Percentiles rank a stretch among this genome's conserved stretches.
These are phyloP conservation scores for Clupea harengus DNA, from an alignment of 2,113 vertebrate species.

Conservation along the genomic window DNA sequence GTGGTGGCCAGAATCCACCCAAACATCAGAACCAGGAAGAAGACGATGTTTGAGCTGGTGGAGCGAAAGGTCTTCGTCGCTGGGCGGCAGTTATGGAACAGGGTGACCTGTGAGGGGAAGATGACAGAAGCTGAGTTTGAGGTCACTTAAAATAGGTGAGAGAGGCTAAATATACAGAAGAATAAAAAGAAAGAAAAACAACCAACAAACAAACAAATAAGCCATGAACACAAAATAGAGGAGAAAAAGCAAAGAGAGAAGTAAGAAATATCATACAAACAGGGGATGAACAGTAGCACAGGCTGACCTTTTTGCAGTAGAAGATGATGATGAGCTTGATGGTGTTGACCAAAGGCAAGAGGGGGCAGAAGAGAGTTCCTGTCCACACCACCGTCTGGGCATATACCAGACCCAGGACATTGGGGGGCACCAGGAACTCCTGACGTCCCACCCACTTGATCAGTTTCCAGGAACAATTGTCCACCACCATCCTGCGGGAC, in stretches of 20 bases:
- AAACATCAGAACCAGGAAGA: constrained; percentile 80
- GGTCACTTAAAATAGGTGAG: neutral
- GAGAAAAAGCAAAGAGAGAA: neutral
- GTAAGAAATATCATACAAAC: neutral
- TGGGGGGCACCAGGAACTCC: constrained; percentile 80
- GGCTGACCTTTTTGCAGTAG: constrained; percentile 80
- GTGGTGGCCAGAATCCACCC: constrained; percentile 74
- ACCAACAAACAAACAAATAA: neutral
- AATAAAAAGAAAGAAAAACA: neutral
- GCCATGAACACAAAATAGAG: neutral
- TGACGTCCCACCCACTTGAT: constrained; percentile 70
- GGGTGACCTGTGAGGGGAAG: constrained; percentile 66
- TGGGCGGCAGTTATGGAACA: constrained; percentile 81
- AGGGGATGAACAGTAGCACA: neutral
- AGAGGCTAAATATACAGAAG: neutral
- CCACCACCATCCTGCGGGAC: constrained; percentile 74
- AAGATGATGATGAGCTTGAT: constrained; percentile 81
- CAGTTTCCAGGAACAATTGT: constrained; percentile 69
- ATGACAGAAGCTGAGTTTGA: neutral
- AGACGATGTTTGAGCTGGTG: constrained; percentile 80
- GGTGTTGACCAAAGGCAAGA: constrained; percentile 82
- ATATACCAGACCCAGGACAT: constrained; percentile 81
- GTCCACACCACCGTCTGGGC: constrained; percentile 86
- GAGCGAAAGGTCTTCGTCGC: constrained; percentile 80
- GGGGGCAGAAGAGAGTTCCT: constrained; percentile 83